Evolutionary conservation across 2,888 invertebrate species (phyloP), one percentile per base, ranked within the genome.

Genomic region (Sabatieria punctata): DNA sequence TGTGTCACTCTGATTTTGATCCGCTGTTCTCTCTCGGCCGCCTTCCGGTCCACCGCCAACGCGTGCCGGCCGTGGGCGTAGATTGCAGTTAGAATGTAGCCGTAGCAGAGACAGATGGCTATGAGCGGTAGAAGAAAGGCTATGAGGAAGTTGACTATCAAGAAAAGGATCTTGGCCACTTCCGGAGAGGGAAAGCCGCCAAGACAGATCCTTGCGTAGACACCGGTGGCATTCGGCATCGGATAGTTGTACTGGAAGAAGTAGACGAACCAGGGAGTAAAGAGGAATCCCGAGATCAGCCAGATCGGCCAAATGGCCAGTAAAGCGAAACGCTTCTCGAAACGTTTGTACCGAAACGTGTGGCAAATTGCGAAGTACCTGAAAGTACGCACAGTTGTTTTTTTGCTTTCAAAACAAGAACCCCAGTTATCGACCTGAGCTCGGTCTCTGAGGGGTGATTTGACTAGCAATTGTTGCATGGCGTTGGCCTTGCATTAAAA

Each of bases 291-390:
- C n/a, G 46, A 33, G n/a, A 46, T 6, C 19, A 46, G 13, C 51
- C 51, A 51, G 4, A 49, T 49, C 33, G 40, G 37, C 2, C 46
- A 15, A 4, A 51, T 43, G 25, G 45, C 26, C 13, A 21, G 13
- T n/a, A 44, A 25, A 6, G 47, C 35, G 13, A 18, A 6, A 2
- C 24, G 3, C 24, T 35, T 41, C 18, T 24, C 24, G 23, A 25
- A 33, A 2, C 23, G 21, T 19, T 42, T 51, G 39, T 51, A 49
- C 13, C 44, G 43, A 33, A 51, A 22, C 25, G 49, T 43, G 37
- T 49, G 47, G 18, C 49, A 44, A 23, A 51, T 49, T n/a, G 51
- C 51, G 13, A 27, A 41, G 22, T 50, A 51, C 25, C 50, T 50
- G 42, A 23, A 44, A 11, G n/a, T n/a, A n/a, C n/a, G n/a, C n/a